Base-by-base conservation (phyloP, 2,888 invertebrate genomes). In the Leucophenga montana region DNA sequence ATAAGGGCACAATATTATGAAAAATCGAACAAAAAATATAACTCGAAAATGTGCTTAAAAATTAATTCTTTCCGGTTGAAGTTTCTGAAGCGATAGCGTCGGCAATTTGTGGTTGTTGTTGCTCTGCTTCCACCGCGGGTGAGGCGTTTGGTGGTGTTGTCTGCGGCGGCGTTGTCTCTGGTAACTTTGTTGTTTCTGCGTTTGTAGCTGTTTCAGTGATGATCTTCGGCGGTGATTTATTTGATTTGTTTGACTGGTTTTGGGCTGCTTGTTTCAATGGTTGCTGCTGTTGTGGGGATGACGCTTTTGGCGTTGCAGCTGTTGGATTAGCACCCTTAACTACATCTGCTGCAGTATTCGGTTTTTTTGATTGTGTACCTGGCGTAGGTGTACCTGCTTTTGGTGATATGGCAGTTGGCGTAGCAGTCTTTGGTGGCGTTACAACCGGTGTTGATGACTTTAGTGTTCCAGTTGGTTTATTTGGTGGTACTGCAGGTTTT, bases 351-450 rank as follows among this genome's bases (percentile, higher is more conserved):
- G 62, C 18, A 16, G n/a, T 16, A 39, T 65, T 64, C 3, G 57
- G 33, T 14, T 67, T 22, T 5, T 18, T 31, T 46, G 67, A 18
- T 67, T 62, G 39, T 65, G 50, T 14, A 27, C 27, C 27, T 56
- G 20, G 66, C 3, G 67, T 65, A 22, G 72, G 72, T 0, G 77
- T 75, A 44, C 72, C 76, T 1, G 76, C 75, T 67, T 80, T 82
- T 4, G 83, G 78, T 16, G 81, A 74, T 68, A 76, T 65, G 8
- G 76, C 56, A 20, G 80, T 80, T 3, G 79, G 79, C 14, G 80
- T 73, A 27, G 33, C 11, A 33, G 48, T 44, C 4, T 44, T 14
- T 44, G 39, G 13, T 31, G 44, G 46, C 54, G 67, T 53, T 48
- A 33, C 33, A 13, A 33, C 27, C 8, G 18, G 9, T n/a, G 44